Conservation (phyloP, 2,113 vertebrate genomes). For the Bolborhynchus lineola region DNA sequence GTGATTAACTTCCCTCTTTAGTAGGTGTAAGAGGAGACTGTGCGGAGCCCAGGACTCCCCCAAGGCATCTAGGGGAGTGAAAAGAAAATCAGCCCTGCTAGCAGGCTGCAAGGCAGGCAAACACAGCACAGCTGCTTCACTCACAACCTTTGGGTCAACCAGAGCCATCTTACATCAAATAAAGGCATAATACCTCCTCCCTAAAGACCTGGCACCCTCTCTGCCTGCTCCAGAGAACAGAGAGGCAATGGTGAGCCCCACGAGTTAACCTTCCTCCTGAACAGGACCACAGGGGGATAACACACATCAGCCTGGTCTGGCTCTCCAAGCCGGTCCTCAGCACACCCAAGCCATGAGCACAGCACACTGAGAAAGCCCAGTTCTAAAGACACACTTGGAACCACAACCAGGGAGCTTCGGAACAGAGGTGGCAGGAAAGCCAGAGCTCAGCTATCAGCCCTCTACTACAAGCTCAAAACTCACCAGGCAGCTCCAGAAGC, state of each 20-base stretch:
- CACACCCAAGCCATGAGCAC: no score
- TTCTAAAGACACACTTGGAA: accelerated
- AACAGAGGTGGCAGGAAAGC: background rate
- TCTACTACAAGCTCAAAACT: accelerated
- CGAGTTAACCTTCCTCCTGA: background rate
- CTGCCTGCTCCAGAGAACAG: background rate
- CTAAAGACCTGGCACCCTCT: background rate
- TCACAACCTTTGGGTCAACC: background rate
- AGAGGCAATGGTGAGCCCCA: background rate
- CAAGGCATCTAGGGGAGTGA: background rate
- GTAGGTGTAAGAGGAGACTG: background rate
- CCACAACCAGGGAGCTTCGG: background rate
- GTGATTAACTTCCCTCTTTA: background rate
- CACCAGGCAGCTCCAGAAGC: accelerated
- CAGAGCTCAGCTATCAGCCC: background rate
- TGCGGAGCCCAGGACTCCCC: background rate
- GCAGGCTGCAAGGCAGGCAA: background rate
- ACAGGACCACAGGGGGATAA: accelerated
- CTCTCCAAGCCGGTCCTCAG: background rate
- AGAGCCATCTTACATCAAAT: background rate
- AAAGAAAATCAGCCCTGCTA: background rate
- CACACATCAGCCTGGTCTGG: accelerated
- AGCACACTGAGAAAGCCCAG: background rate
- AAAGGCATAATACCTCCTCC: accelerated
- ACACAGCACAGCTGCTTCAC: background rate